A percentile compares a stretch with the other conserved stretches of the same genome.
These are phyloP conservation scores for Polyergus mexicanus DNA, from an alignment of 1,140 invertebrate species.

Conservation along the genomic window DNA sequence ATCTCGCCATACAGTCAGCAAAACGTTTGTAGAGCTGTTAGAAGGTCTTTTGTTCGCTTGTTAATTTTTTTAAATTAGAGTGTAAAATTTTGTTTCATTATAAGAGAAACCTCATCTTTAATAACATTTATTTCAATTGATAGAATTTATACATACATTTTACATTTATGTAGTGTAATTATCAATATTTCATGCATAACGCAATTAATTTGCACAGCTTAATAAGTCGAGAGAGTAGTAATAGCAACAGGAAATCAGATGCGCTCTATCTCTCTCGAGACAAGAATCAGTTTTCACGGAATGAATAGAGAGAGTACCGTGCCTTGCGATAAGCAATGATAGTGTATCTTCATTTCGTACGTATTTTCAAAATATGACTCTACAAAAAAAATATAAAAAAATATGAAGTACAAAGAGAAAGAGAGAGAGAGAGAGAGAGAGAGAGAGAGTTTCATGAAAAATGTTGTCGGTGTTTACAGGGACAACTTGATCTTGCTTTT, in stretches of 20 bases:
- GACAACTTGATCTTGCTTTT: slow-evolving; percentile 23
- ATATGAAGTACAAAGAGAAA: background rate
- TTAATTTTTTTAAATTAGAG: slow-evolving; percentile 8
- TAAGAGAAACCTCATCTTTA: slow-evolving; percentile 22
- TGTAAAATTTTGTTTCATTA: slow-evolving; percentile 10
- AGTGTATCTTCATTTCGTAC: background rate
- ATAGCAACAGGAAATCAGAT: slow-evolving; percentile 25
- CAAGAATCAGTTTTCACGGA: slow-evolving; percentile 42
- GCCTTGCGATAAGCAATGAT: slow-evolving; percentile 37
- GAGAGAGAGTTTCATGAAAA: background rate
- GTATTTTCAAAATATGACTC: slow-evolving; percentile 30
- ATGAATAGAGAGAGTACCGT: slow-evolving; percentile 22
- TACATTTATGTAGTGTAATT: slow-evolving; percentile 45
- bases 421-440: background rate
- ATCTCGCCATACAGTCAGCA: no score
- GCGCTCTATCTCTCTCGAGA: background rate
- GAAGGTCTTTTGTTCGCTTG: no score
- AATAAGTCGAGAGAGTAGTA: slow-evolving; percentile 50
- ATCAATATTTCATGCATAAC: slow-evolving; percentile 46
- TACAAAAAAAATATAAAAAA: slow-evolving; percentile 16
- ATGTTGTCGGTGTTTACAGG: background rate
- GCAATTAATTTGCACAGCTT: slow-evolving; percentile 44
- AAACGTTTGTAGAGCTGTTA: no score
- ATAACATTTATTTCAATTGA: slow-evolving; percentile 36
- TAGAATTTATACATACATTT: slow-evolving; percentile 8